These are phyloP conservation scores for Sminthurides aquaticus DNA, from an alignment of 2,888 invertebrate genomes.

Conservation along the genomic window DNA sequence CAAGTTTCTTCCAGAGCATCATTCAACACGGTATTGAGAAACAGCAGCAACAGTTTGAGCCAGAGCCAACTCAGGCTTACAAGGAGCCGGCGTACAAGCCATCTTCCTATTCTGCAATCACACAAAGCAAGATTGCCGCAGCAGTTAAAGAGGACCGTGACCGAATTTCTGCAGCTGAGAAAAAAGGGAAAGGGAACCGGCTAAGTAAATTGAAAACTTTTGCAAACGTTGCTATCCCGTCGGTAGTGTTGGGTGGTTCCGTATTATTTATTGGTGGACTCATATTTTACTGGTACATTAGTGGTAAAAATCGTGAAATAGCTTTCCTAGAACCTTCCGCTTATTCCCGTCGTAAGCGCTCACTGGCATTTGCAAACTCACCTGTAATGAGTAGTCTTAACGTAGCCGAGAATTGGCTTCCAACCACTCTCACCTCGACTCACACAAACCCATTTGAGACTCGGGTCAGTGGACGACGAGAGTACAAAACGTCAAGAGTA, in stretches of 20 bases:
- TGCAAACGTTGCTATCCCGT: constrained; percentile 59
- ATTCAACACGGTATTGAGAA: constrained; percentile 43
- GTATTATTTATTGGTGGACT: constrained; percentile 73
- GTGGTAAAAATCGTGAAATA: constrained; percentile 40
- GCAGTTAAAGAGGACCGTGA: constrained; percentile 61
- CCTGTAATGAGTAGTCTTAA: background rate
- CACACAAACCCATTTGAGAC: constrained; percentile 40
- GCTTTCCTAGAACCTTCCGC: constrained; percentile 39
- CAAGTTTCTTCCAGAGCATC: constrained; percentile 43
- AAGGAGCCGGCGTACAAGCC: background rate
- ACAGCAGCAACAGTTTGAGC: constrained; percentile 31
- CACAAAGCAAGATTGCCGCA: constrained; percentile 43
- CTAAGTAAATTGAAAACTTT: constrained; percentile 39
- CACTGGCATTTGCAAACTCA: background rate
- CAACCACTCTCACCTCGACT: constrained; percentile 37
- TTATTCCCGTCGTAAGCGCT: constrained; percentile 30
- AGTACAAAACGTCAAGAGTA: constrained; percentile 24
- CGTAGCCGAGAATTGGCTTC: constrained; percentile 39
- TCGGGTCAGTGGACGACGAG: background rate
- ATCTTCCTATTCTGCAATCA: constrained; percentile 1
- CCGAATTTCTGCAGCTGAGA: constrained; percentile 51
- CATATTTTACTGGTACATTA: constrained; percentile 58
- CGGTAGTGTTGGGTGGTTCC: constrained; percentile 72
- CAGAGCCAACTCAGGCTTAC: constrained; percentile 11
- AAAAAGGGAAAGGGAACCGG: constrained; percentile 37